Evolutionary conservation across 2,888 invertebrate species (phyloP).

Genomic region (Dendrolimus houi): DNA sequence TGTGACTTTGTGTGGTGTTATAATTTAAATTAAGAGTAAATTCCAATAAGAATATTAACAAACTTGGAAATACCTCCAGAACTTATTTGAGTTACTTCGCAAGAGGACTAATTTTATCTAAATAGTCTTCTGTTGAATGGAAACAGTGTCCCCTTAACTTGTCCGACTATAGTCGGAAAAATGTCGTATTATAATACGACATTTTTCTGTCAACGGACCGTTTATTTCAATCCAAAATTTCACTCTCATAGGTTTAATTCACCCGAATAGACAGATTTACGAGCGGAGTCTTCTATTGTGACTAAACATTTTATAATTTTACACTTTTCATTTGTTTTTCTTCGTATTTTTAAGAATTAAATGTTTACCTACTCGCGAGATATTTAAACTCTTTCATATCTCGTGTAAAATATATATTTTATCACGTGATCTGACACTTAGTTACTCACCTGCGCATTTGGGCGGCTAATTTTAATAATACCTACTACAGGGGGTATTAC

Average conservation of each 20-base stretch:
- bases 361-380: background rate
- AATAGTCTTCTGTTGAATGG: background rate
- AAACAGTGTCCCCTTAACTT: conserved; percentile 25
- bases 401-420: too few species aligned
- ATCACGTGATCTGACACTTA: too few species aligned
- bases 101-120: background rate
- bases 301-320: conserved; percentile 45
- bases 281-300: conserved; percentile 43
- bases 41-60: background rate
- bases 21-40: too few species aligned
- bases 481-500: too few species aligned
- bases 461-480: too few species aligned
- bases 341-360: background rate
- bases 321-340: conserved; percentile 37
- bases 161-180: too few species aligned
- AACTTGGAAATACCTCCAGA: background rate
- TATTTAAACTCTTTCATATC: too few species aligned
- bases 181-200: too few species aligned
- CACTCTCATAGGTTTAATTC: conserved; percentile 46
- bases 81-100: background rate
- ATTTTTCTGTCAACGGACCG: conserved; percentile 42
- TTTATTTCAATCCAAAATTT: conserved; percentile 36
- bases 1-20: too few species aligned
- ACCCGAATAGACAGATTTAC: conserved; percentile 51
- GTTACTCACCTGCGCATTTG: too few species aligned